phyloP scores from a whole-genome alignment of 2,888 invertebrate genomes.

The Hirtodrosophila duncani region DNA sequence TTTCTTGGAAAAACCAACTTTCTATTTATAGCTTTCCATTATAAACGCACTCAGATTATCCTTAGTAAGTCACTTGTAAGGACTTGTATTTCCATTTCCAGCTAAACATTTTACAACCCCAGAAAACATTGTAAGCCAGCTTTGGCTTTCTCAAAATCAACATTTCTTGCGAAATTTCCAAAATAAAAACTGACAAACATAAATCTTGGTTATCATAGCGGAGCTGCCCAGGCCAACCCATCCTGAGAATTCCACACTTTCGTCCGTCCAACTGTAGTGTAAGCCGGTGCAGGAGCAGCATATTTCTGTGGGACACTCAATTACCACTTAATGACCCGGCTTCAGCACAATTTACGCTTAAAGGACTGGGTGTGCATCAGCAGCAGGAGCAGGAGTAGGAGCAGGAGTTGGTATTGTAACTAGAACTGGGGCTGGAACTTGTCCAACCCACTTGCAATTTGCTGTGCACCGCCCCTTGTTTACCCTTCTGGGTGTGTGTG shows the following conservation, averaged over 20 bases:
- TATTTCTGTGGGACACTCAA: slow-evolving; percentile 57
- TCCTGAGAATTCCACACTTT: no score
- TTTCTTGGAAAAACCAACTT: no score
- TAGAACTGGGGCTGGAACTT: no score
- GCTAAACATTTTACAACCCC: no score
- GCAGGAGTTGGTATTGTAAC: neutral
- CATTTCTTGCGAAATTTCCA: slow-evolving; percentile 1
- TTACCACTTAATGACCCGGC: slow-evolving; percentile 67
- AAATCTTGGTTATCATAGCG: slow-evolving; percentile 49
- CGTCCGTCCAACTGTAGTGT: neutral
- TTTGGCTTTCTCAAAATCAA: slow-evolving; percentile 14
- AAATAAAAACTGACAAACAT: slow-evolving; percentile 20
- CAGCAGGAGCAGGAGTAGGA: neutral
- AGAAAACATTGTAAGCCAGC: no score
- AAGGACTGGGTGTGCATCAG: slow-evolving; percentile 48
- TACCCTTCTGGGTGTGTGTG: no score
- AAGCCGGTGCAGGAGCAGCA: slow-evolving; percentile 9
- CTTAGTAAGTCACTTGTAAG: no score
- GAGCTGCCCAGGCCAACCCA: no score
- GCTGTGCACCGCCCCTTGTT: no score
- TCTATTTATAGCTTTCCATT: no score
- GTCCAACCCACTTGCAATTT: slow-evolving; percentile 3
- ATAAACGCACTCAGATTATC: no score
- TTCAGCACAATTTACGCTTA: slow-evolving; percentile 66
- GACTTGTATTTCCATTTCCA: no score